A percentile compares a stretch with the other conserved stretches of the same genome.
phyloP scores from a whole-genome alignment of 2,888 invertebrate species.

The Drosophila meridiana region DNA sequence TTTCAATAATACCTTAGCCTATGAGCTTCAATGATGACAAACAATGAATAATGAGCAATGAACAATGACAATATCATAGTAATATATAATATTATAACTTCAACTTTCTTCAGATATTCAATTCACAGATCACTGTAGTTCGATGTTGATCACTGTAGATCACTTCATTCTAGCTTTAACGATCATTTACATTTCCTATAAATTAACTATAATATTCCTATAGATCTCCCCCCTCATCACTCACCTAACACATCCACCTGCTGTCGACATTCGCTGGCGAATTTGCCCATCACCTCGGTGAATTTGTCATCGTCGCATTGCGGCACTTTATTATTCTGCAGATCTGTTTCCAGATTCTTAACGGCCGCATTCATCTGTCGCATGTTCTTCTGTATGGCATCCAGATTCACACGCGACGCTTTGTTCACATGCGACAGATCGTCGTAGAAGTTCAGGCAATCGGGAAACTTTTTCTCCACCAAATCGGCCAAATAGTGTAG shows the following conservation, averaged over 20 bases:
- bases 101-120: not conserved
- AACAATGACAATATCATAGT: no score
- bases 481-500: slow-evolving; percentile 96
- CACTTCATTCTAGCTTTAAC: not conserved
- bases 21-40: no score
- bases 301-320: slow-evolving; percentile 94
- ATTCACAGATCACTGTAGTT: not conserved
- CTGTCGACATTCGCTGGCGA: slow-evolving; percentile 92
- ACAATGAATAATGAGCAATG: no score
- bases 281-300: slow-evolving; percentile 95
- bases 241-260: slow-evolving; percentile 93
- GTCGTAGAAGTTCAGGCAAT: slow-evolving; percentile 92
- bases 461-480: slow-evolving; percentile 95
- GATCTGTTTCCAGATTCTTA: slow-evolving; percentile 94
- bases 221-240: not conserved
- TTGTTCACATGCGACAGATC: slow-evolving; percentile 96
- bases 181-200: not conserved
- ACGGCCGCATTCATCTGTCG: slow-evolving; percentile 95
- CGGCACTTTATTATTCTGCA: slow-evolving; percentile 92
- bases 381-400: slow-evolving; percentile 91
- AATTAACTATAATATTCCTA: not conserved
- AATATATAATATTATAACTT: no score
- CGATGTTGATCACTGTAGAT: no score
- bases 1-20: no score
- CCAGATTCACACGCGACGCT: slow-evolving; percentile 94